Conservation (phyloP, 2,888 invertebrate species). For the Pseudolycoriella hygida region DNA sequence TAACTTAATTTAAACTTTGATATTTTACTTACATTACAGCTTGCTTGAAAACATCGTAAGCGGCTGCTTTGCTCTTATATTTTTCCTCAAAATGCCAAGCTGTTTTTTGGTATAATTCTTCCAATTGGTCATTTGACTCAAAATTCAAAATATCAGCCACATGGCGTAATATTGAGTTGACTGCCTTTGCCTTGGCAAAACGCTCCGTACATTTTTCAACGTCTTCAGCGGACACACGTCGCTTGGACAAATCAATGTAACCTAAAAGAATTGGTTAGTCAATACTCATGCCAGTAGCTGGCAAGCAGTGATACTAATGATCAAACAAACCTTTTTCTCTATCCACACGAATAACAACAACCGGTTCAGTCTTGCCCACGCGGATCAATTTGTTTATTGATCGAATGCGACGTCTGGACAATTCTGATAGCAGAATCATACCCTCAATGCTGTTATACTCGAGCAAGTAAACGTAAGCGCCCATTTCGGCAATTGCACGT, state of each 20-base stretch:
- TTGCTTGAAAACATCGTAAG: constrained; percentile 97
- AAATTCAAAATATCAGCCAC: constrained; percentile 90
- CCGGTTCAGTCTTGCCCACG: constrained; percentile 96
- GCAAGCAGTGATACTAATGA: neutral
- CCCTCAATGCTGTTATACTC: constrained; percentile 99
- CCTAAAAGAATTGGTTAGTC: constrained; percentile 35
- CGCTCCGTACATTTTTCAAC: constrained; percentile 96
- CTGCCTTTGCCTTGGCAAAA: constrained; percentile 95
- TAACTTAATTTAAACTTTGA: no score
- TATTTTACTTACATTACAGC: constrained; percentile 75
- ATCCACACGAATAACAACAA: constrained; percentile 97
- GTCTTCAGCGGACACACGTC: constrained; percentile 95
- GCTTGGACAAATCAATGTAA: constrained; percentile 98
- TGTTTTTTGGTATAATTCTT: constrained; percentile 87
- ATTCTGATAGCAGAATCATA: constrained; percentile 95
- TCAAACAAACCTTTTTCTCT: constrained; percentile 80
- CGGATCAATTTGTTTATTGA: constrained; percentile 98
- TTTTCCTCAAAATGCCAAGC: constrained; percentile 98
- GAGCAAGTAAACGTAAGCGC: constrained; percentile 92
- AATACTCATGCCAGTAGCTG: neutral
- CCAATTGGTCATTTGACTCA: constrained; percentile 79
- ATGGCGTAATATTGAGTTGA: constrained; percentile 92
- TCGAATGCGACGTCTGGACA: constrained; percentile 94
- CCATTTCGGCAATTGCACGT: constrained; percentile 97
- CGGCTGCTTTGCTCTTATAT: constrained; percentile 86